A percentile compares a stretch with the other conserved stretches of the same genome.
Evolutionary conservation across 2,113 vertebrate genomes (phyloP).

Genomic region (Coptodon rendalli): DNA sequence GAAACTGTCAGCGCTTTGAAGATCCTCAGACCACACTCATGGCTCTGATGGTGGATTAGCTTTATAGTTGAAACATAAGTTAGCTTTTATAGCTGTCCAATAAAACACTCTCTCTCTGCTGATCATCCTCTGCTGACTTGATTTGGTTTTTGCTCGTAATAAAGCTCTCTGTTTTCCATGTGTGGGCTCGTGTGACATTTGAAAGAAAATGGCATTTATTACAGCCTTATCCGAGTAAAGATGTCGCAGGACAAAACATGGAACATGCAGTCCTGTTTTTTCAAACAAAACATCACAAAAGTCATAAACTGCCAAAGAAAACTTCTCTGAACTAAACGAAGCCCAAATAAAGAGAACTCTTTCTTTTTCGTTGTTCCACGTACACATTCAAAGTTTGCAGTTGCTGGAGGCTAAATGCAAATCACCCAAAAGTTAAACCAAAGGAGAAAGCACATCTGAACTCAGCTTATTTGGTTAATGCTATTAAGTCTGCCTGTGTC

Average conservation of each 20-base stretch:
- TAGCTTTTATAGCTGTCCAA: constrained; percentile 23
- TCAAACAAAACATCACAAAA: background rate
- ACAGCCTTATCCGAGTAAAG: background rate
- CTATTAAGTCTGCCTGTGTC: constrained; percentile 43
- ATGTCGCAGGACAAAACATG: background rate
- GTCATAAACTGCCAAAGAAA: background rate
- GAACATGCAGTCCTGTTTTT: background rate
- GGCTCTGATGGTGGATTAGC: constrained; percentile 13
- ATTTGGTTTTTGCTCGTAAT: background rate
- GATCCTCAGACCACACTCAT: constrained; percentile 45
- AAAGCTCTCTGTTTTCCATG: background rate
- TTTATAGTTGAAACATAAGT: constrained; percentile 46
- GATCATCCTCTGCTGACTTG: background rate
- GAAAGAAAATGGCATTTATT: background rate
- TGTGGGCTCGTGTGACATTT: background rate
- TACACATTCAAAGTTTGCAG: background rate
- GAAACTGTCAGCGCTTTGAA: constrained; percentile 29
- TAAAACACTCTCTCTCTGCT: constrained; percentile 30
- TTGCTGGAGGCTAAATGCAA: constrained; percentile 55
- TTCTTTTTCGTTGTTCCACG: background rate
- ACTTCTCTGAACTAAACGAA: background rate
- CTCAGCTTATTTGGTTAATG: constrained; percentile 62
- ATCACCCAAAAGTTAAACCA: constrained; percentile 58
- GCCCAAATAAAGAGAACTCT: background rate
- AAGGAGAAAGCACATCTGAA: constrained; percentile 34